These are phyloP conservation scores for Diplosoma virens DNA, from an alignment of 23 tunicate species.

Conservation along the genomic window DNA sequence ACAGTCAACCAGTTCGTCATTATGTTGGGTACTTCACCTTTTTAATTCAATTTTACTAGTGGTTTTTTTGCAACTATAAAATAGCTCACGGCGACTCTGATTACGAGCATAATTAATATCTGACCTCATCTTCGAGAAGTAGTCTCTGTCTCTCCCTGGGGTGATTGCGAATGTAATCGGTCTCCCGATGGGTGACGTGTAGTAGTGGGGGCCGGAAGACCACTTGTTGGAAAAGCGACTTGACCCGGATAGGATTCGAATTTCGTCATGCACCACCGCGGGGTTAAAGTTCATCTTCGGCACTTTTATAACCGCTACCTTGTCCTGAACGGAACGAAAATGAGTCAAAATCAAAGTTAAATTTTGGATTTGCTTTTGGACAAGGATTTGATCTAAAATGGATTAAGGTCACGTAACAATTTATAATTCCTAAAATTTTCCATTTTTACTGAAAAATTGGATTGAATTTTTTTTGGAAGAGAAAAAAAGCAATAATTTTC, in stretches of 20 bases:
- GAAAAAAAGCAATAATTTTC: too few relatives aligned
- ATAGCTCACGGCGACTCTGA: too few relatives aligned
- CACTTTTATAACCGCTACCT: slow-evolving; percentile 52
- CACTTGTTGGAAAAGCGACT: slow-evolving; percentile 18
- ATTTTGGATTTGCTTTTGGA: neutral
- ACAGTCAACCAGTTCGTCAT: too few relatives aligned
- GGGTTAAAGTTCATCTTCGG: slow-evolving; percentile 70
- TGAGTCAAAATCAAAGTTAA: neutral
- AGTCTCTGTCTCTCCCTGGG: slow-evolving; percentile 23
- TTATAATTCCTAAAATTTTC: neutral
- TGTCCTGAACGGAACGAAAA: slow-evolving; percentile 41
- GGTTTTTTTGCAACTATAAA: too few relatives aligned
- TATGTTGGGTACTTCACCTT: too few relatives aligned
- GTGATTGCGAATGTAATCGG: slow-evolving; percentile 43
- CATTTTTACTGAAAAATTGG: too few relatives aligned
- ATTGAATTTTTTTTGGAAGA: too few relatives aligned
- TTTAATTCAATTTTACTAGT: too few relatives aligned
- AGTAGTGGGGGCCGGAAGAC: slow-evolving; percentile 40
- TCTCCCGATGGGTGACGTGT: slow-evolving; percentile 52
- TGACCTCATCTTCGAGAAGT: slow-evolving; percentile 54
- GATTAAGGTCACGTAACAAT: neutral
- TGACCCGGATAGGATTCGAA: slow-evolving; percentile 31
- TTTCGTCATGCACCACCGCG: slow-evolving; percentile 37
- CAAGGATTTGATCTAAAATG: too few relatives aligned
- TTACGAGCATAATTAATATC: neutral